A percentile compares a stretch with the other conserved stretches of the same genome.
These are phyloP conservation scores for Euglossa dilemma DNA, from an alignment of 1,140 invertebrate species.

Conservation along the genomic window DNA sequence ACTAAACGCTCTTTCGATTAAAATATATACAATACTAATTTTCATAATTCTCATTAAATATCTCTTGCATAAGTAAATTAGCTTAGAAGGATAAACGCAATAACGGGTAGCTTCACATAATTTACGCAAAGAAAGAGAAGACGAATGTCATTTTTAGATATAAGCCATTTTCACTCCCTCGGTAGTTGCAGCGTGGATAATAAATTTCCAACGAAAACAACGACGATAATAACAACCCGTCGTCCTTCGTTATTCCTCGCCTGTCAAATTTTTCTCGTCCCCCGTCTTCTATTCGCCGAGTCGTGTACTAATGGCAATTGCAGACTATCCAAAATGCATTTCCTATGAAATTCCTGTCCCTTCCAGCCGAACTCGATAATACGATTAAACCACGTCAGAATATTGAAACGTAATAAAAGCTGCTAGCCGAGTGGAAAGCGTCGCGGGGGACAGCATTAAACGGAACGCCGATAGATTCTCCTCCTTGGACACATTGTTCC, in stretches of 20 bases:
- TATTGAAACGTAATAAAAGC: conserved; percentile 58
- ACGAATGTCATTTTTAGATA: no score
- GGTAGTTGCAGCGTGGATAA: no score
- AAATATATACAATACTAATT: no score
- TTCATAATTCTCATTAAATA: no score
- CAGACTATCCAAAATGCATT: conserved; percentile 42
- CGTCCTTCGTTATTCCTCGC: no score
- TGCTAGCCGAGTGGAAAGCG: conserved; percentile 51
- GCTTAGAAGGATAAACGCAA: no score
- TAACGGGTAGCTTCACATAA: no score
- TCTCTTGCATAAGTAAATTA: no score
- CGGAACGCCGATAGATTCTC: conserved; percentile 60
- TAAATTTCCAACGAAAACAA: no score
- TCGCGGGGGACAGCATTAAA: conserved; percentile 55
- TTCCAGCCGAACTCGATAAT: background rate
- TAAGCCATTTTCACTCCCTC: no score
- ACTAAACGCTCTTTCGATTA: no score
- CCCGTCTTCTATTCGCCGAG: background rate
- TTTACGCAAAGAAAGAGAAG: no score
- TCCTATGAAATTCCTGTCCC: conserved; percentile 29
- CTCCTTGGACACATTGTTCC: conserved; percentile 51
- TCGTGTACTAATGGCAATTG: conserved; percentile 1
- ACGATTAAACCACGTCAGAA: conserved; percentile 55
- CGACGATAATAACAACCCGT: background rate
- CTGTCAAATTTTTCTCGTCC: background rate